Base-by-base conservation (phyloP, 1,140 invertebrate genomes). In the Caerostris extrusa region DNA sequence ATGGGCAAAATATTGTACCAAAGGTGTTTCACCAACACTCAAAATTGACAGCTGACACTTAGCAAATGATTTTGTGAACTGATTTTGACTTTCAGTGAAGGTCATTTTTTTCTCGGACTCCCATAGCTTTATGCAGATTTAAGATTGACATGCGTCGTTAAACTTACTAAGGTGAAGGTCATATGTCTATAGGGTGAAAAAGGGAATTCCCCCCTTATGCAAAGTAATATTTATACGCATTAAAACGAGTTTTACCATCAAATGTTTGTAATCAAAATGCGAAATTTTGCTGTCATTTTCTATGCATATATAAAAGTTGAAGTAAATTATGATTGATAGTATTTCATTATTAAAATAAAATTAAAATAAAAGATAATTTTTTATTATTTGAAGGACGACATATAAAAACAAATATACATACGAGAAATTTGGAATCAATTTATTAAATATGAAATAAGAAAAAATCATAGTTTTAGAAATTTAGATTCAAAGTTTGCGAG, bases 21-120 rank as follows among this genome's bases (percentile, higher is more conserved):
- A 14, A 34, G 7, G 71, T 17, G 71, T 12, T 17, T 77, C 71
- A 5, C 34, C 8, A 12, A 5, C 12, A 50, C 7, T 77, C 12
- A 53, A 53, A 50, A 50, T 77, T 77, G 71, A 77, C 34, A 77
- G 50, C 71, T 53, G 71, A 53, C 71, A 77, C 50, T 77, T 77
- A 12, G 34, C 53, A 77, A 77, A 77, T 50, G 34, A 5, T 12
- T 50, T 77, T 69, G 50, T 53, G 34, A 50, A 50, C 34, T 77
- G 5, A 77, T 77, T 77, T 77, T 50, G 34, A 50, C 50, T 77
- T 77, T 77, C 71, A 12, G 3, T 77, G 34, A 50, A 77, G 71
- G 71, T 77, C 71, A 53, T 10, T 8, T 7, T 5, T 77, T 77
- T 77, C 3, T 5, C 10, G 3, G 12, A 14, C 12, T n/a, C 61